Base-by-base conservation (phyloP, 2,113 vertebrate species). In the Corythornis cristatus region DNA sequence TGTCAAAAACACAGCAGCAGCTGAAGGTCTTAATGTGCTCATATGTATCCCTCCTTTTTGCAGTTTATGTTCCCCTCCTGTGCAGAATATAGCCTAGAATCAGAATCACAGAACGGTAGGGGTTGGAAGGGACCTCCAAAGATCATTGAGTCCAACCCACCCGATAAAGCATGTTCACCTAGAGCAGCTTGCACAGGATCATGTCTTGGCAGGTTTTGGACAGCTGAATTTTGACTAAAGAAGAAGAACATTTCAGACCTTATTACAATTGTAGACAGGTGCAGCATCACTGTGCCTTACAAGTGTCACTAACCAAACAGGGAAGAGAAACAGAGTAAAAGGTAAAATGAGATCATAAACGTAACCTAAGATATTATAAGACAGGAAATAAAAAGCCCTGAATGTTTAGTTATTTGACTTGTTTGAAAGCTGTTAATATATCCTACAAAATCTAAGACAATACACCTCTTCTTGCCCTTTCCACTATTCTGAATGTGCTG, bases 241-340 rank as follows among this genome's bases (percentile, higher is more conserved):
- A 81, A 76, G 20, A 58, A 3, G 12, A 85, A 76, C 7, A n/a
- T 84, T 74, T 70, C 66, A 57, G 57, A 16, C 31, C 19, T 70
- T 78, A 26, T 53, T 80, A 28, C 87, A 68, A n/a, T 18, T 20
- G n/a, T 20, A 75, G 23, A 29, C 22, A 72, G 21, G 5, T 78
- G 50, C 17, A 81, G 3, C 57, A 67, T 58, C 57, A 46, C 48
- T 70, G 25, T n/a, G 25, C 3, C 51, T 57, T 17, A 74, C 26
- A 62, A 78, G 13, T 57, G 48, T 58, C 43, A 74, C 20, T 17
- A 86, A 19, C 10, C 14, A 78, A 83, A 91, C 25, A 84, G 28
- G 68, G 72, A 96, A 93, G 26, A 77, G 81, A 90, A 96, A 94
- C 25, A 80, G 65, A 91, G 83, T 13, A 80, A 82, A 90, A 72